Base-by-base conservation (phyloP, 1,140 invertebrate species). In the Atta colombica region DNA sequence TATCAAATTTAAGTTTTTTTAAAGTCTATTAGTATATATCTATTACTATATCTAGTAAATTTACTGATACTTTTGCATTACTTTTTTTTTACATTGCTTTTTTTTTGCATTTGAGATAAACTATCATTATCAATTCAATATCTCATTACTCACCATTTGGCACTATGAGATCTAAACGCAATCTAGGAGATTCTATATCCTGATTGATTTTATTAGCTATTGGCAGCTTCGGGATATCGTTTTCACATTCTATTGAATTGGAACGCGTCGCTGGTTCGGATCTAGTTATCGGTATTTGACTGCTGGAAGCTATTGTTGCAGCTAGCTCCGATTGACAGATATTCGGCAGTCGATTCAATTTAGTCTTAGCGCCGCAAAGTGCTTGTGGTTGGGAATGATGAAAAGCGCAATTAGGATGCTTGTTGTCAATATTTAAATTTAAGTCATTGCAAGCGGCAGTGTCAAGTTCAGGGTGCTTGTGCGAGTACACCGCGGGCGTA, bases 201-300 rank as follows among this genome's bases (percentile, higher is more conserved):
- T 86, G 91, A 21, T 88, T 89, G 28, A 80, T 89, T 21, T 90
- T 90, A 87, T 92, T 93, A 68, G 86, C 82, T 53, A 87, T 68
- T 68, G 92, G 71, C 78, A 93, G 88, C 35, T 94, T 92, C 14
- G 93, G 49, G 60, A 93, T 72, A 77, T 93, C 89, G 58, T 93
- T 94, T 2, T 94, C 94, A 51, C 92, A 94, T 61, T 95, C 94
- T 12, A 94, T 90, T 0, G 94, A 95, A 77, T 95, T 95, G 7
- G 94, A 93, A 35, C 93, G 92, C 7, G 93, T 94, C 1, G 92
- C 89, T 0, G 94, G 93, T 75, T 95, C 93, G 2, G 94, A 95
- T 75, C 92, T 93, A 7, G 92, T 93, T 3, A 88, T 45, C 39
- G 39, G 8, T 45, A 45, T 90, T 58, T 93, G 90, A 71, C 81